Conservation (phyloP, 2,113 vertebrate genomes). For the Limanda limanda region DNA sequence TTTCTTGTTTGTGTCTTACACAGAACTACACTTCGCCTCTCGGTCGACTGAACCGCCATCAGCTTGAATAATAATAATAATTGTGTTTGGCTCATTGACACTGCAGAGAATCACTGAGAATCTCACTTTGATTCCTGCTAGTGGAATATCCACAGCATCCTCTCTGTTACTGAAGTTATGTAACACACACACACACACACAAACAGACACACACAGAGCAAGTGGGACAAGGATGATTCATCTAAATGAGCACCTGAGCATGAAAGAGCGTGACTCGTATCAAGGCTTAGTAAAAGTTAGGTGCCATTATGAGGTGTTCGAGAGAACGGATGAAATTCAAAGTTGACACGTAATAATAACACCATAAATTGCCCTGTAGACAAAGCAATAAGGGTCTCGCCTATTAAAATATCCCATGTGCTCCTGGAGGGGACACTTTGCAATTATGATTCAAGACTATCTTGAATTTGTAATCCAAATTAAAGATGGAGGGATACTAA, state of each 20-base stretch:
- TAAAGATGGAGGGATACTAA: background rate
- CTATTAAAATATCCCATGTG: background rate
- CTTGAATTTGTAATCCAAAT: background rate
- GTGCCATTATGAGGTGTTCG: background rate
- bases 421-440: background rate
- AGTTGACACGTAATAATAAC: background rate
- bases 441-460: background rate
- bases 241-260: conserved; percentile 50
- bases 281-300: conserved; percentile 14
- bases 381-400: too few species aligned
- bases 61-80: conserved; percentile 44
- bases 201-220: conserved; percentile 4
- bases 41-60: conserved; percentile 6
- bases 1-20: too few species aligned
- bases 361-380: background rate
- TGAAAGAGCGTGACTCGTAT: conserved; percentile 19
- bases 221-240: conserved; percentile 50
- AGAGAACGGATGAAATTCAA: conserved; percentile 5
- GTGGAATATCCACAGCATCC: conserved; percentile 26
- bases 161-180: conserved; percentile 42
- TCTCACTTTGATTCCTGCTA: conserved; percentile 11
- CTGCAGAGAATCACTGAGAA: background rate
- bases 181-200: conserved; percentile 14
- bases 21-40: background rate
- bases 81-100: conserved; percentile 28